These are phyloP conservation scores for Trididemnum nubilum DNA, from an alignment of 23 tunicate genomes.

Conservation along the genomic window DNA sequence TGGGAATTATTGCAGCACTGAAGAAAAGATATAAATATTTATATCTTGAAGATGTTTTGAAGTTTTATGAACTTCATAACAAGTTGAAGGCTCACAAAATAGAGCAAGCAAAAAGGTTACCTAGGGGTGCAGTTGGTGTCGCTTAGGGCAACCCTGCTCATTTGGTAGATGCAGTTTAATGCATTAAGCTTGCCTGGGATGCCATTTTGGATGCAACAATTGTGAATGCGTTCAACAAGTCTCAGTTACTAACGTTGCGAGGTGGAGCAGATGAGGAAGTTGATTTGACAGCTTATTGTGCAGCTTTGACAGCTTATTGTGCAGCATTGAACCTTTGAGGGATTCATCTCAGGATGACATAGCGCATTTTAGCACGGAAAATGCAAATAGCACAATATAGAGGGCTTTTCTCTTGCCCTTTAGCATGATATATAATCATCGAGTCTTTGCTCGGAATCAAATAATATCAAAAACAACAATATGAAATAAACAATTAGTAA, in stretches of 20 bases:
- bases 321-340: constrained; percentile 8
- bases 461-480: too few species aligned
- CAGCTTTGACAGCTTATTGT: too few species aligned
- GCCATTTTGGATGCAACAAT: constrained; percentile 23
- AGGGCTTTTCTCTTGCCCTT: too few species aligned
- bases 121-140: constrained; percentile 53
- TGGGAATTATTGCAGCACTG: constrained; percentile 58
- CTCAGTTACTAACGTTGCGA: constrained; percentile 21
- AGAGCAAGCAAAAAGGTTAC: constrained; percentile 47
- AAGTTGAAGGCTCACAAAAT: constrained; percentile 37
- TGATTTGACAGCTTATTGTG: constrained; percentile 29
- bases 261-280: constrained; percentile 41
- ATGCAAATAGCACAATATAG: too few species aligned
- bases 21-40: constrained; percentile 44
- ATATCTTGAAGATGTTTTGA: constrained; percentile 26
- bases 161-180: constrained; percentile 42
- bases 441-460: too few species aligned
- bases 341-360: too few species aligned
- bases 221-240: constrained; percentile 31
- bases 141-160: constrained; percentile 52
- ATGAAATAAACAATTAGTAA: too few species aligned
- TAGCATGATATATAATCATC: too few species aligned
- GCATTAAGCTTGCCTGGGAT: constrained; percentile 33
- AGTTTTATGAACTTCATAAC: constrained; percentile 35
- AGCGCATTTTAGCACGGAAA: too few species aligned